A percentile compares a stretch with the other conserved stretches of the same genome.
Conservation (phyloP, 2,888 invertebrate species). For the Calliphora vomitoria region DNA sequence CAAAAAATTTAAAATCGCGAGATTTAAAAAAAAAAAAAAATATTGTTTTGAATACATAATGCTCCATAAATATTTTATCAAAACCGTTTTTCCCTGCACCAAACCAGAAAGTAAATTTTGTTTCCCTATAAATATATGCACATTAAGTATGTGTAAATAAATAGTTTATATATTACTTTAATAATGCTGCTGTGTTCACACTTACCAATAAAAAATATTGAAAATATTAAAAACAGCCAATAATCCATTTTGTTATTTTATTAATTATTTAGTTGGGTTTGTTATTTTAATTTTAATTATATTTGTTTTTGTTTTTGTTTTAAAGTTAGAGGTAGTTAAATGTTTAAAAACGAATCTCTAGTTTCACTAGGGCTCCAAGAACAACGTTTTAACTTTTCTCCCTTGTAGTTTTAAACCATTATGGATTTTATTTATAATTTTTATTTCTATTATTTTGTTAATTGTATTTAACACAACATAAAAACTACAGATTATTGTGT, state of each 20-base stretch:
- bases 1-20: too few species aligned
- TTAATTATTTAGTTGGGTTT: background rate
- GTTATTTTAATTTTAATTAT: background rate
- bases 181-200: background rate
- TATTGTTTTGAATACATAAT: too few species aligned
- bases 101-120: too few species aligned
- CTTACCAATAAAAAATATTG: constrained; percentile 68
- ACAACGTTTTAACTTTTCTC: background rate
- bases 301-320: constrained; percentile 2
- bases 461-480: background rate
- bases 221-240: constrained; percentile 62
- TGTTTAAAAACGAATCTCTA: background rate
- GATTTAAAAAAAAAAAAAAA: too few species aligned
- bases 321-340: constrained; percentile 48
- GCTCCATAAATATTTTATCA: too few species aligned
- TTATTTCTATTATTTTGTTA: constrained; percentile 4
- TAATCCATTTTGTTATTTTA: constrained; percentile 52
- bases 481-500: background rate
- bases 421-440: background rate
- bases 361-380: background rate
- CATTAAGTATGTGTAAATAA: too few species aligned
- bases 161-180: too few species aligned
- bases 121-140: too few species aligned
- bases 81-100: too few species aligned
- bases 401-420: background rate